Evolutionary conservation across 2,113 vertebrate species (phyloP).

Genomic region (Chaetura pelagica): DNA sequence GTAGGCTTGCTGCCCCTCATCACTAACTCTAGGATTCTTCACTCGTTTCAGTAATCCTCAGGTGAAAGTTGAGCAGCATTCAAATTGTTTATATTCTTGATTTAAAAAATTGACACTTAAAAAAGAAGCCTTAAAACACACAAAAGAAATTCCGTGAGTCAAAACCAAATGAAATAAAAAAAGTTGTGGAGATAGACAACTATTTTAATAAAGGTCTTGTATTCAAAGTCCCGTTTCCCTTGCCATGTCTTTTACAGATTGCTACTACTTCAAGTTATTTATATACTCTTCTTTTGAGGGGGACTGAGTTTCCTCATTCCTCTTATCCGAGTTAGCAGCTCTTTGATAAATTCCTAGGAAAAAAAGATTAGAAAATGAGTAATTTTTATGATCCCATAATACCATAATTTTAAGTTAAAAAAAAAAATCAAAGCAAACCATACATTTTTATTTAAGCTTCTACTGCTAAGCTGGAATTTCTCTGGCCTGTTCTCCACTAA

Average conservation of each 20-base stretch:
- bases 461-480: background rate
- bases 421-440: background rate
- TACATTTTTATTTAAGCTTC: background rate
- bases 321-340: conserved; percentile 93
- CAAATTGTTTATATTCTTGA: conserved; percentile 58
- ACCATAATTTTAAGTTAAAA: background rate
- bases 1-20: conserved; percentile 28
- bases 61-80: conserved; percentile 55
- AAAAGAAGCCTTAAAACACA: conserved; percentile 73
- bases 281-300: conserved; percentile 93
- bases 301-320: conserved; percentile 97
- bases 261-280: conserved; percentile 68
- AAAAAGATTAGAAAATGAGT: conserved; percentile 41
- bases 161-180: conserved; percentile 70
- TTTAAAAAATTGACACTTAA: conserved; percentile 66
- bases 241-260: conserved; percentile 61
- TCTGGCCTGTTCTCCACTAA: background rate
- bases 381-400: background rate
- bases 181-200: conserved; percentile 69
- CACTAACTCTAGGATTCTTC: conserved; percentile 41
- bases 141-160: conserved; percentile 66
- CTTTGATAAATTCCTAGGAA: conserved; percentile 90
- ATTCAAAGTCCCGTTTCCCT: conserved; percentile 63
- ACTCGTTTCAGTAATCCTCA: conserved; percentile 53
- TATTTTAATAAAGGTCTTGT: conserved; percentile 72